Percentiles rank a stretch among this genome's conserved stretches.
These are phyloP conservation scores for Platalea minor DNA, from an alignment of 2,797 vertebrate species.

Conservation along the genomic window DNA sequence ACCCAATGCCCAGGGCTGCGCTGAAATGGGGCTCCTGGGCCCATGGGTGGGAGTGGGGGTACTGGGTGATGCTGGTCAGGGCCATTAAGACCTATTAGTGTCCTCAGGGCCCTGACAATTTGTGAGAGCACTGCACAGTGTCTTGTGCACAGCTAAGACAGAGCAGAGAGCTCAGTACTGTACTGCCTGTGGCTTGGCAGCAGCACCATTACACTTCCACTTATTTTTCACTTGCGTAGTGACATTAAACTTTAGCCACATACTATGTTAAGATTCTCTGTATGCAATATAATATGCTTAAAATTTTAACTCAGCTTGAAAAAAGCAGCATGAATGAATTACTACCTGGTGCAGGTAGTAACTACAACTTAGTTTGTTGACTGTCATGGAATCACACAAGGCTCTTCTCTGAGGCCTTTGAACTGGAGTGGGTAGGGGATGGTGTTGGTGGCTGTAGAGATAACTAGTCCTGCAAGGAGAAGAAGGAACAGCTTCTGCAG, in stretches of 20 bases:
- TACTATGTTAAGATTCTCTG: background rate
- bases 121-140: background rate
- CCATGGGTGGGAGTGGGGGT: background rate
- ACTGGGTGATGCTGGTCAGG: background rate
- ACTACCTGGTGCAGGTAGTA: background rate
- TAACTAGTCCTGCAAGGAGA: background rate
- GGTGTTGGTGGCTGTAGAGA: background rate
- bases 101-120: background rate
- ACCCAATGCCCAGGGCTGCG: background rate
- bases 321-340: background rate
- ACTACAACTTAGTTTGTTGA: background rate
- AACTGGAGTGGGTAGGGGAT: background rate
- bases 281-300: background rate
- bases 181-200: background rate
- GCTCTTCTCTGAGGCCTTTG: background rate
- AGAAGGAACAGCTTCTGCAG: background rate
- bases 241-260: background rate
- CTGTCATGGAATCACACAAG: rapidly evolving
- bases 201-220: background rate
- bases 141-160: background rate
- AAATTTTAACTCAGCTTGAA: background rate
- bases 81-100: no score
- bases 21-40: background rate
- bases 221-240: background rate
- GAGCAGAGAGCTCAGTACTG: background rate